These are phyloP conservation scores for Setipinna tenuifilis DNA, from an alignment of 2,797 vertebrate species.

Conservation along the genomic window DNA sequence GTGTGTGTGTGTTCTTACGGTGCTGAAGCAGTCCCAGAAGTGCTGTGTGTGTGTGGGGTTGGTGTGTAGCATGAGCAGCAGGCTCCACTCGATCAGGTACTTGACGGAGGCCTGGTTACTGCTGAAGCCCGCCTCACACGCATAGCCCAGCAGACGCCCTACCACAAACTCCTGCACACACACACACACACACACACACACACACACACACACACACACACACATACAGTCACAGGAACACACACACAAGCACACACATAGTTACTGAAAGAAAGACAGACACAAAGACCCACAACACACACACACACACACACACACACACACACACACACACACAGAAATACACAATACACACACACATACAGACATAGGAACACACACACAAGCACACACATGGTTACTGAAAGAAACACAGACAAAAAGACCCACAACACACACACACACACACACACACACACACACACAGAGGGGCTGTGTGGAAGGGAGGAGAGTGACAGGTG, in stretches of 20 bases:
- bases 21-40: conserved; percentile 88
- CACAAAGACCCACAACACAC: conserved; percentile 47
- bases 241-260: conserved; percentile 15
- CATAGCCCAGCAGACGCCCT: conserved; percentile 69
- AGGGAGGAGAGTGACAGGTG: not conserved
- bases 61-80: conserved; percentile 83
- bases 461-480: not conserved
- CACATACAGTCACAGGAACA: not conserved
- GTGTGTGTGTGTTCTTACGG: conserved; percentile 59
- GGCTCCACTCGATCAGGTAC: conserved; percentile 91
- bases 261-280: conserved; percentile 13
- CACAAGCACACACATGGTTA: conserved; percentile 14
- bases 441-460: conserved; percentile 27
- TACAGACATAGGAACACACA: conserved; percentile 45
- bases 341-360: too few relatives aligned
- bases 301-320: conserved; percentile 13
- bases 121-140: conserved; percentile 86
- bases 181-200: conserved; percentile 33
- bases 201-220: conserved; percentile 29
- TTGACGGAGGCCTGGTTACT: conserved; percentile 95
- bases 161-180: conserved; percentile 83
- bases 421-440: conserved; percentile 44
- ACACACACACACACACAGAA: conserved; percentile 22
- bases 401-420: conserved; percentile 43
- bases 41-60: conserved; percentile 81